A percentile compares a stretch with the other conserved stretches of the same genome.
Evolutionary conservation across 2,113 vertebrate species (phyloP).

Genomic region (Corapipo altera): DNA sequence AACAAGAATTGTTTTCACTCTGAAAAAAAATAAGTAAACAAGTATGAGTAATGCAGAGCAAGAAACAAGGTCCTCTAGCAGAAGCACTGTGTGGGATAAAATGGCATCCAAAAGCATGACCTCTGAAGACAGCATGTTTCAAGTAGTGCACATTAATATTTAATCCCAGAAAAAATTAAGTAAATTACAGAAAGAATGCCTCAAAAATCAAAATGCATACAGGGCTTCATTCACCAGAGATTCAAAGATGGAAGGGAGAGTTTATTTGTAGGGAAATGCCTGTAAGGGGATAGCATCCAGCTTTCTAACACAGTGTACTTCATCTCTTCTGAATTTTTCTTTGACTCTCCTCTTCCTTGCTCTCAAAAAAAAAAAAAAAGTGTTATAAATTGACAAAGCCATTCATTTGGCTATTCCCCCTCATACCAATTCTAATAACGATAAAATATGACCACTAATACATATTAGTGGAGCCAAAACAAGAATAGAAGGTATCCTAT

Average conservation of each 20-base stretch:
- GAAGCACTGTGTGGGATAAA: neutral
- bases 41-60: neutral
- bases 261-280: neutral
- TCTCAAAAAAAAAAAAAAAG: neutral
- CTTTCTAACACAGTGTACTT: neutral
- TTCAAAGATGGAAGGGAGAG: neutral
- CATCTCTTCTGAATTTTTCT: neutral
- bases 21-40: neutral
- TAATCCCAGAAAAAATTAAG: neutral
- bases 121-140: neutral
- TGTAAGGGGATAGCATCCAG: neutral
- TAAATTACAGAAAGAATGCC: neutral
- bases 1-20: neutral
- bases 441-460: neutral
- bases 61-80: slow-evolving; percentile 7
- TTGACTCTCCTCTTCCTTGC: neutral
- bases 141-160: neutral
- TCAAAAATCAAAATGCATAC: neutral
- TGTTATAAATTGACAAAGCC: neutral
- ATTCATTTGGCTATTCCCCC: neutral
- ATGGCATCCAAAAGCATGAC: neutral
- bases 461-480: neutral
- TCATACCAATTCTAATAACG: neutral
- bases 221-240: neutral
- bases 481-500: neutral